Percentiles rank a stretch among this genome's conserved stretches.
Conservation (phyloP, 2,113 vertebrate species). For the Vireo altiloquus region DNA sequence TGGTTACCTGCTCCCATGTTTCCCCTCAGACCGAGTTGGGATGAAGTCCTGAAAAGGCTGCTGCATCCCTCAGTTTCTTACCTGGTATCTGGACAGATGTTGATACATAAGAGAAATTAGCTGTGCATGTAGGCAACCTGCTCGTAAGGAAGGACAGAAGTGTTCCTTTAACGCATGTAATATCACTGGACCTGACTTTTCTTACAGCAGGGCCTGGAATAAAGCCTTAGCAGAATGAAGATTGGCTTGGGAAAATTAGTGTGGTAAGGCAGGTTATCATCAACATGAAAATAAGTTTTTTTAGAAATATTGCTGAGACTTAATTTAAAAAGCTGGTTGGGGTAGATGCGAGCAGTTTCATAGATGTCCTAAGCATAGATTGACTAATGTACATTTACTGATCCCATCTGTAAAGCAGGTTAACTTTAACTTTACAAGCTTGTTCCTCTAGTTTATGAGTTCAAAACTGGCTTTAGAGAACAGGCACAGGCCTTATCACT, state of each 20-base stretch:
- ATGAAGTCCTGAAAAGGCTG: background rate
- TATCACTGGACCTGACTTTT: background rate
- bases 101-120: background rate
- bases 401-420: background rate
- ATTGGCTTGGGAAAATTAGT: background rate
- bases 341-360: background rate
- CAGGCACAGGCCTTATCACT: background rate
- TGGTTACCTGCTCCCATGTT: fast-evolving
- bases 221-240: background rate
- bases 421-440: background rate
- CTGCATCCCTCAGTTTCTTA: background rate
- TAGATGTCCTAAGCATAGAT: background rate
- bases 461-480: background rate
- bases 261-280: background rate
- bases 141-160: background rate
- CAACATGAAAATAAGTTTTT: background rate
- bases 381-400: background rate
- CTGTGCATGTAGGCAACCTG: background rate
- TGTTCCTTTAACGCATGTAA: background rate
- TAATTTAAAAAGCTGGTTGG: background rate
- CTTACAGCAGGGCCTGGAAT: background rate
- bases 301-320: background rate
- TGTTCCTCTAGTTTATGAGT: background rate
- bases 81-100: background rate
- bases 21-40: background rate